phyloP scores from a whole-genome alignment of 2,888 invertebrate species.

The Pristionchus japonicus region DNA sequence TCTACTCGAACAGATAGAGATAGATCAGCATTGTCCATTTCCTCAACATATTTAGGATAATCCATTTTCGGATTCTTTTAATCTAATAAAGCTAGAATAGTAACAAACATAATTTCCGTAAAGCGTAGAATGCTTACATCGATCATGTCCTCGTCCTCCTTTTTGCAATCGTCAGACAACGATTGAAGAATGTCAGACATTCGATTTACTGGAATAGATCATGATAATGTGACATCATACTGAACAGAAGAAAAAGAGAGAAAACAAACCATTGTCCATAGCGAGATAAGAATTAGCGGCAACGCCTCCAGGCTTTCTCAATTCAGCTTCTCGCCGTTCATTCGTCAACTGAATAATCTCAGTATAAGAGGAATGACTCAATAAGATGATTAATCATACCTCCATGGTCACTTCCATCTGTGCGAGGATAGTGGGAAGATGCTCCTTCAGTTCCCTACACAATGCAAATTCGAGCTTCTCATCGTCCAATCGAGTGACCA shows the following conservation, averaged over 20 bases:
- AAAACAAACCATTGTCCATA: constrained; percentile 52
- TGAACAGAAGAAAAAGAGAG: background rate
- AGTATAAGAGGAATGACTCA: constrained; percentile 62
- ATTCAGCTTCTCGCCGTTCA: constrained; percentile 55
- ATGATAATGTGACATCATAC: no score
- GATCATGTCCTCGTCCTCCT: constrained; percentile 10
- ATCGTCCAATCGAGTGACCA: constrained; percentile 76
- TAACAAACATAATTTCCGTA: background rate
- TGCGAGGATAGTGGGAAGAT: constrained; percentile 33
- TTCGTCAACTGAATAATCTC: constrained; percentile 78
- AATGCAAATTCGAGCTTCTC: constrained; percentile 44
- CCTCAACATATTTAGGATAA: background rate
- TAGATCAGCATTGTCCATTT: background rate
- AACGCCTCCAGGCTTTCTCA: constrained; percentile 62
- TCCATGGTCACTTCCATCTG: constrained; percentile 58
- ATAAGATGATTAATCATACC: background rate
- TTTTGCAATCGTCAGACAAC: background rate
- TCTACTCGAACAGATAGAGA: constrained; percentile 44
- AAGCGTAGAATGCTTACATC: background rate
- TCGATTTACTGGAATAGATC: constrained; percentile 29
- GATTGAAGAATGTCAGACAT: constrained; percentile 22
- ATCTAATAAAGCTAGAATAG: background rate
- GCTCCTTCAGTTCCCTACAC: constrained; percentile 33
- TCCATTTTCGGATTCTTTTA: background rate
- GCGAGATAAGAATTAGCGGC: constrained; percentile 50